Percentiles rank a stretch among this genome's conserved stretches.
phyloP scores from a whole-genome alignment of 1,140 invertebrate species.

The Stegodyphus mimosarum region DNA sequence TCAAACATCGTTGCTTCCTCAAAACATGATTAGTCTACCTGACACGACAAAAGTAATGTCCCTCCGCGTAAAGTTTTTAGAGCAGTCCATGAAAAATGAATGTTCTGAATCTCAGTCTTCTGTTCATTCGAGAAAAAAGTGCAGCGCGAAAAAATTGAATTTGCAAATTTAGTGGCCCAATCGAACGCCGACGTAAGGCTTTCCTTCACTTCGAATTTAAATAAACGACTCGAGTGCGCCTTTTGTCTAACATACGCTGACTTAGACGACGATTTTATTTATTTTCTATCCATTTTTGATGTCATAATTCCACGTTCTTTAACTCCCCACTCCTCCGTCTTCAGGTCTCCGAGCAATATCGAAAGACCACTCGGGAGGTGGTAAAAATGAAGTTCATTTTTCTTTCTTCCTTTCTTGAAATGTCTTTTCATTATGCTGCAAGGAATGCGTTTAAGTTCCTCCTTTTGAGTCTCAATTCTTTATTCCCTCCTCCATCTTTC shows the following conservation, averaged over 20 bases:
- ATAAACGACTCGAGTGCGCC: background rate
- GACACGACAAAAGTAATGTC: no score
- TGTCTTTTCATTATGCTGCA: conserved; percentile 14
- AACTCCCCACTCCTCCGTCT: background rate
- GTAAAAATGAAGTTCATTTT: background rate
- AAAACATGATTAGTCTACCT: no score
- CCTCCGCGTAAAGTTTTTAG: no score
- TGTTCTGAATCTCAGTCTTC: background rate
- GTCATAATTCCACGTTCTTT: conserved; percentile 9
- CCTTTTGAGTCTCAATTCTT: background rate
- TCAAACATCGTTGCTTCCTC: no score
- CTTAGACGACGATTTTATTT: background rate
- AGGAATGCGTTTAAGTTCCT: background rate
- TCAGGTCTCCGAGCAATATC: background rate
- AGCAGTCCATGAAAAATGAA: no score
- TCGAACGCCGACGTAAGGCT: background rate
- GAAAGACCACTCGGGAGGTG: background rate
- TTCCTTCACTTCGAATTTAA: background rate
- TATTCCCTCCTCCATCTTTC: background rate
- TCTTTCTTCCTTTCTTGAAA: conserved; percentile 1
- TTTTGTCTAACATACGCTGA: background rate
- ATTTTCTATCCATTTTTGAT: conserved; percentile 20
- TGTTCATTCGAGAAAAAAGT: background rate
- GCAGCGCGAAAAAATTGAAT: background rate
- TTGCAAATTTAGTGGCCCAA: background rate